A percentile compares a stretch with the other conserved stretches of the same genome.
Conservation (phyloP, 1,140 invertebrate species). For the Zaprionus taronus region DNA sequence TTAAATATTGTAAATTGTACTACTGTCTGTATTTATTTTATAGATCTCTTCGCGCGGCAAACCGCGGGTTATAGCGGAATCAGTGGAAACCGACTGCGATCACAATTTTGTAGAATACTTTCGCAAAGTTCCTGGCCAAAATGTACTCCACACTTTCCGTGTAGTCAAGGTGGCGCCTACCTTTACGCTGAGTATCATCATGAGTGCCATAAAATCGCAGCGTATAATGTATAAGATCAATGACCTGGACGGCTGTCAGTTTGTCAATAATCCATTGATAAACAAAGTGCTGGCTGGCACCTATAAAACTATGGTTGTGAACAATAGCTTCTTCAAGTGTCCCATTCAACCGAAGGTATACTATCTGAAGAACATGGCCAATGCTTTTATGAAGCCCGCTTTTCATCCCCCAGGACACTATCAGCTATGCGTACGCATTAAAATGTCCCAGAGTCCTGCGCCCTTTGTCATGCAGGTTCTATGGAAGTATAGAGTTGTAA, state of each 20-base stretch:
- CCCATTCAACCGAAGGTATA: slow-evolving; percentile 54
- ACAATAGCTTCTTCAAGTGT: slow-evolving; percentile 51
- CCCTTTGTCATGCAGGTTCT: slow-evolving; percentile 64
- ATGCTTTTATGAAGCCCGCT: slow-evolving; percentile 28
- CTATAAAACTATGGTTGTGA: slow-evolving; percentile 48
- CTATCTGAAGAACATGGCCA: slow-evolving; percentile 42
- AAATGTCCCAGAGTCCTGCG: slow-evolving; percentile 28
- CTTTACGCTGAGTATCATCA: slow-evolving; percentile 36
- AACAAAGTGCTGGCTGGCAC: slow-evolving; percentile 43
- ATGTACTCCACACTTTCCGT: slow-evolving; percentile 42
- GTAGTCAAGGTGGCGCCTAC: slow-evolving; percentile 42
- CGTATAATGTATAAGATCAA: slow-evolving; percentile 54
- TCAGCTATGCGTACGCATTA: slow-evolving; percentile 43
- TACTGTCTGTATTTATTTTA: background rate
- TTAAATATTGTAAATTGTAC: background rate
- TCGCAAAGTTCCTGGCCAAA: slow-evolving; percentile 14
- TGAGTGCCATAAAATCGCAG: slow-evolving; percentile 47
- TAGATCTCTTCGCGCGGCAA: slow-evolving; percentile 12
- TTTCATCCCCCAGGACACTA: slow-evolving; percentile 54
- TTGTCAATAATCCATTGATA: slow-evolving; percentile 52
- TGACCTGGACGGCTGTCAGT: slow-evolving; percentile 54
- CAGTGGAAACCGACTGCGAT: slow-evolving; percentile 52
- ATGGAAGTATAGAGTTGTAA: slow-evolving; percentile 53
- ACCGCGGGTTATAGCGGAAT: slow-evolving; percentile 34
- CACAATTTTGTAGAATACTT: slow-evolving; percentile 63